Base-by-base conservation (phyloP, 2,888 invertebrate genomes). In the Endomychus coccineus region DNA sequence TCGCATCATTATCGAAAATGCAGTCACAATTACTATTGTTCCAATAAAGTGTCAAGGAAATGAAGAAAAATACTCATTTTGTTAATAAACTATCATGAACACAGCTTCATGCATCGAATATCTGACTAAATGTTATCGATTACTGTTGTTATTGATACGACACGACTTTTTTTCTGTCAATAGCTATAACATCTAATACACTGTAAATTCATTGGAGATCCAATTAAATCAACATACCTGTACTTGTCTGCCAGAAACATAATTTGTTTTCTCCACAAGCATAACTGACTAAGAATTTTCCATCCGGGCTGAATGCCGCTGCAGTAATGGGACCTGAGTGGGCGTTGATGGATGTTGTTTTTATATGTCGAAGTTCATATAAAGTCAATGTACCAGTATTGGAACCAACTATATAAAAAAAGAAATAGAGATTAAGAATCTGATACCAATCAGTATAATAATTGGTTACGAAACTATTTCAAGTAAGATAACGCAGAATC, bases 211-310 rank as follows among this genome's bases (percentile, higher is more conserved):
- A n/a, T n/a, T n/a, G n/a, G n/a, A n/a, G n/a, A n/a, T n/a, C n/a
- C n/a, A n/a, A n/a, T n/a, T n/a, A n/a, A n/a, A n/a, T n/a, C n/a
- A n/a, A n/a, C n/a, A n/a, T 52, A 81, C 90, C 85, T 61, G 90
- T 78, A 41, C 80, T 80, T 48, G 94, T 95, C 78, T 97, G 97
- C 97, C 97, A 98, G 70, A 98, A 97, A 50, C 88, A 91, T 34
- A 98, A 77, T 49, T 91, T 80, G 67, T 95, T 94, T 66, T 98
- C 98, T 5, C 78, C 73, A 51, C 89, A 88, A 25, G 94, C 90
- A 68, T 95, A 98, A 16, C 96, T 94, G 25, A 94, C 96, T 47
- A 98, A 75, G 65, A 86, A 94, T 57, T 97, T 92, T 11, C 97
- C 97, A 69, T 98, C 97, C 0, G 95, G 94, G 46, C 94, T 94